Base-by-base conservation (phyloP, 2,888 invertebrate genomes). In the Brenthis hecate region DNA sequence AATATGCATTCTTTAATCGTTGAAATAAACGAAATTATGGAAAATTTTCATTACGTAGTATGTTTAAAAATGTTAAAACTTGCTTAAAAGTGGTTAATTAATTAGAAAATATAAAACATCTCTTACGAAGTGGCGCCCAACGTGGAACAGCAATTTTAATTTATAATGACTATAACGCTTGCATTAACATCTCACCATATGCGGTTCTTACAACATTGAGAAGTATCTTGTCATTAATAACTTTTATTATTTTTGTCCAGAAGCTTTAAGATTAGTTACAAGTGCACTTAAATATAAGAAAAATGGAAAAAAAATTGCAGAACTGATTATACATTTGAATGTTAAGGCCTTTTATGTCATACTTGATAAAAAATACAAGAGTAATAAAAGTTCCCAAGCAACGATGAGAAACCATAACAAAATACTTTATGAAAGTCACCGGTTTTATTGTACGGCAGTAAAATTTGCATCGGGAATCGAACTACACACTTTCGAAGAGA, bases 381-480 rank as follows among this genome's bases (percentile, higher is more conserved):
- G 50, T 28, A 61, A 58, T 68, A 71, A 68, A 70, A 66, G 68
- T 56, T 64, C 50, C 51, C 57, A 65, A 57, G 56, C 60, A 56
- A 55, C 56, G 66, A 55, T 55, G 66, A 62, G 63, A 36, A 56
- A 47, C 56, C 62, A 62, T 64, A 65, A 68, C 57, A 72, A 68
- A 85, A 85, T 86, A 78, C 82, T 87, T 86, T 87, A 87, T 87
- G 83, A 84, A 86, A 81, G 80, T 82, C 79, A 76, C 77, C 78
- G 80, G 81, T 86, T 87, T 88, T 87, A 88, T 80, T 83, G 85
- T 84, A 81, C 77, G 81, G 84, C 81, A 83, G 82, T 88, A 81
- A 83, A 80, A 87, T 88, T 88, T 90, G 85, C 85, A 85, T 87
- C 81, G 77, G 79, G 83, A 85, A 87, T 87, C 86, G 85, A 86